Evolutionary conservation across 2,113 vertebrate genomes (phyloP).

Genomic region (Platysteira castanea): DNA sequence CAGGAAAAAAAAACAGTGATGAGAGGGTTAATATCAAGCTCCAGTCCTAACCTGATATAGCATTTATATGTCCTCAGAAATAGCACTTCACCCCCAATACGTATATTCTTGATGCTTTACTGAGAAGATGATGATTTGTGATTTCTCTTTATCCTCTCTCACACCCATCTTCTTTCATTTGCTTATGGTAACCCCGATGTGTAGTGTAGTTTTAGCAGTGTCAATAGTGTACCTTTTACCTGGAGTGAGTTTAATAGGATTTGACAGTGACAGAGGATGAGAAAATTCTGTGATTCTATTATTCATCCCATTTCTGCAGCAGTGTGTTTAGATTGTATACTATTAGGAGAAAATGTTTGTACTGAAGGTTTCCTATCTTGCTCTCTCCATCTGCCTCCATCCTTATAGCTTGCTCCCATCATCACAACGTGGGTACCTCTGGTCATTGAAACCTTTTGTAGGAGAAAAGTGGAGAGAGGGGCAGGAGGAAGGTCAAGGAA

Average conservation of each 20-base stretch:
- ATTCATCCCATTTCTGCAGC: constrained; percentile 35
- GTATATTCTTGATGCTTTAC: neutral
- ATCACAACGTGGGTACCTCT: neutral
- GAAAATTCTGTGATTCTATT: constrained; percentile 52
- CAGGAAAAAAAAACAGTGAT: neutral
- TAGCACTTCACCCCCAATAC: neutral
- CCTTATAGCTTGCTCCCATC: neutral
- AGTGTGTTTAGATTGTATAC: neutral
- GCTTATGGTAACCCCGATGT: neutral
- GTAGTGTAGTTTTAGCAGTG: constrained; percentile 31
- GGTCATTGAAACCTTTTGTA: neutral
- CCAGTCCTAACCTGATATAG: neutral
- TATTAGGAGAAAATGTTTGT: neutral
- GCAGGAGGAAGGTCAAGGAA: neutral
- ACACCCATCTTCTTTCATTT: constrained; percentile 15
- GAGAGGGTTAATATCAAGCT: constrained; percentile 33
- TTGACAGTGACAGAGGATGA: constrained; percentile 39
- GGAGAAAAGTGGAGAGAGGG: neutral
- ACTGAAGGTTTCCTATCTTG: neutral
- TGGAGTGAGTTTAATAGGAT: constrained; percentile 46
- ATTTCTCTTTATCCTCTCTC: constrained; percentile 38
- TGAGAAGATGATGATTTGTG: constrained; percentile 21
- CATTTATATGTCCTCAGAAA: neutral
- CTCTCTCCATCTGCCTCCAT: neutral
- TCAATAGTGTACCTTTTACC: constrained; percentile 38